These are phyloP conservation scores for Aspidiotus rigidus DNA, from an alignment of 2,888 invertebrate genomes.

Conservation along the genomic window DNA sequence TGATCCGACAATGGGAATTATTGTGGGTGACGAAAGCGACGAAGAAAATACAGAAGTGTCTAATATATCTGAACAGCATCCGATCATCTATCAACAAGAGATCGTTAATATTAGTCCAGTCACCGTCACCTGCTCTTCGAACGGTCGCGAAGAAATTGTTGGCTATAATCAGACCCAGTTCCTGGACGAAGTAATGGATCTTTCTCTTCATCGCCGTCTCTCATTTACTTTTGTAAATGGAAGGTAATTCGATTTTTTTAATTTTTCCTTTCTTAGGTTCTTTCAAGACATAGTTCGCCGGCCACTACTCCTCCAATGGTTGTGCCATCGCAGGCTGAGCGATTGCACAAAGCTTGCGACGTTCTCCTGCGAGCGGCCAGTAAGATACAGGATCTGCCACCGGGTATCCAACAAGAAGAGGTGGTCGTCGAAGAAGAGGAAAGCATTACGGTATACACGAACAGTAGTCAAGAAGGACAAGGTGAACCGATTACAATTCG, in stretches of 20 bases:
- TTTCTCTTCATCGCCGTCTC: slow-evolving; percentile 6
- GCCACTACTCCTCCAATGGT: slow-evolving; percentile 30
- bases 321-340: slow-evolving; percentile 28
- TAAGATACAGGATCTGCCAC: slow-evolving; percentile 31
- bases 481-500: slow-evolving; percentile 31
- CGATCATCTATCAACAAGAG: slow-evolving; percentile 25
- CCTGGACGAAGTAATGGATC: slow-evolving; percentile 26
- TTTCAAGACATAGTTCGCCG: slow-evolving; percentile 32
- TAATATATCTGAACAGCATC: slow-evolving; percentile 11
- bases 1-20: background rate
- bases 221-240: too few species aligned
- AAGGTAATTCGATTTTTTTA: background rate
- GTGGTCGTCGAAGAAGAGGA: slow-evolving; percentile 28
- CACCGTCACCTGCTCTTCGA: slow-evolving; percentile 31
- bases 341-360: slow-evolving; percentile 32
- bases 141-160: slow-evolving; percentile 29
- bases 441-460: slow-evolving; percentile 23
- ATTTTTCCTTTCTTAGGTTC: slow-evolving; percentile 9
- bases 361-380: slow-evolving; percentile 30
- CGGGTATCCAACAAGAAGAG: slow-evolving; percentile 27
- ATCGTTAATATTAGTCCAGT: slow-evolving; percentile 31
- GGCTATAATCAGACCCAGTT: slow-evolving; percentile 29
- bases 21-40: slow-evolving; percentile 20
- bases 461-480: slow-evolving; percentile 17
- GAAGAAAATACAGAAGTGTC: slow-evolving; percentile 24